Conservation (phyloP, 2,797 vertebrate species). For the Hydrocynus forskahlii region DNA sequence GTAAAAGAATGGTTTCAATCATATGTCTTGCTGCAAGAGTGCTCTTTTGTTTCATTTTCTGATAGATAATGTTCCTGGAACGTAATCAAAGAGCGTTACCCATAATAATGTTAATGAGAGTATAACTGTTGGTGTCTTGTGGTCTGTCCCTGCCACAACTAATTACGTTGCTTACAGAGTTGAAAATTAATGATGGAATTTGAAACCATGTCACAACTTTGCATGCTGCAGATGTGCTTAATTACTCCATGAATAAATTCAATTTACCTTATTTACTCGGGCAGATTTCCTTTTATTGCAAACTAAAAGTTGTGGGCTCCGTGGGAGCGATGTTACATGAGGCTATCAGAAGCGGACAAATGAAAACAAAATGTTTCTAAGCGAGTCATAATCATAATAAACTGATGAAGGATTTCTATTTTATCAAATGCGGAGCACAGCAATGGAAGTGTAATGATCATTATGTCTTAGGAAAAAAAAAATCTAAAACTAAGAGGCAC, state of each 20-base stretch:
- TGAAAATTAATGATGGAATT: conserved; percentile 43
- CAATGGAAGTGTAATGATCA: neutral
- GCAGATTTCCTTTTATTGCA: conserved; percentile 45
- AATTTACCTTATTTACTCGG: conserved; percentile 49
- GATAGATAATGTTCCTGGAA: conserved; percentile 20
- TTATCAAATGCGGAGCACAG: neutral
- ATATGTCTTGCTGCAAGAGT: neutral
- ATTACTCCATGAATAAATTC: conserved; percentile 47
- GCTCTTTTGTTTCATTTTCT: conserved; percentile 11
- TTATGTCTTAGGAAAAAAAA: no score
- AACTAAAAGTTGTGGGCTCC: conserved; percentile 22
- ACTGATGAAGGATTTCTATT: neutral
- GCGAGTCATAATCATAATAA: conserved; percentile 10
- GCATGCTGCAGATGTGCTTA: conserved; percentile 45
- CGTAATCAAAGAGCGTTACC: conserved; percentile 25
- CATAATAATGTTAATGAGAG: conserved; percentile 39
- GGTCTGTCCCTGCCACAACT: conserved; percentile 35
- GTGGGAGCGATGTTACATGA: conserved; percentile 12
- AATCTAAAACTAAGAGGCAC: neutral
- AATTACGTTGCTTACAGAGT: conserved; percentile 39
- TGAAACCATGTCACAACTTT: conserved; percentile 39
- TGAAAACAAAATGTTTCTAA: neutral
- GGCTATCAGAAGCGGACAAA: neutral
- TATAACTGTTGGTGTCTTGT: conserved; percentile 29
- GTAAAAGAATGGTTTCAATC: neutral